Percentiles rank a stretch among this genome's conserved stretches.
Conservation (phyloP, 2,113 vertebrate genomes). For the Ardeotis arabs region DNA sequence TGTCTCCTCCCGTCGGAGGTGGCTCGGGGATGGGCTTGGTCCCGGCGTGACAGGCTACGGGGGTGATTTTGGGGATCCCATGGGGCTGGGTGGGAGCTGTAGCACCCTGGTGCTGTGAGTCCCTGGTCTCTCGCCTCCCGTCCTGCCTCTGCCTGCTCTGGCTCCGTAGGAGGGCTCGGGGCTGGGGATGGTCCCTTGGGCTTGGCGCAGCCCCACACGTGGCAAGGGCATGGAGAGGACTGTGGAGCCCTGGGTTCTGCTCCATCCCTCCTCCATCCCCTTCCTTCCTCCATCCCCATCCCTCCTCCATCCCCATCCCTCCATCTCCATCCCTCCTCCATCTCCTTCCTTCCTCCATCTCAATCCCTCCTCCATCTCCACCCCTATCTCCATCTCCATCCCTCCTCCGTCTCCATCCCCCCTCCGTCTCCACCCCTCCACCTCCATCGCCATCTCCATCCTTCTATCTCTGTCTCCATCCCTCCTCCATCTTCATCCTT, state of each 20-base stretch:
- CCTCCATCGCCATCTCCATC: neutral
- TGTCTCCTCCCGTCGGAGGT: neutral
- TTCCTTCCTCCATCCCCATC: neutral
- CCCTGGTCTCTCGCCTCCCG: neutral
- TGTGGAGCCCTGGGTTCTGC: neutral
- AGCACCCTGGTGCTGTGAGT: fast-evolving
- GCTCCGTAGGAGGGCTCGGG: fast-evolving
- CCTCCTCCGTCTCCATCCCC: neutral
- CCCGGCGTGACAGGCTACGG: fast-evolving
- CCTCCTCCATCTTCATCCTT: too few relatives aligned
- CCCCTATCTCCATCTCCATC: neutral
- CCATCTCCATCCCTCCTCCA: neutral
- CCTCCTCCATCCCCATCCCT: too few relatives aligned
- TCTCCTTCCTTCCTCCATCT: too few relatives aligned
- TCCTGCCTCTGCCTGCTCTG: neutral
- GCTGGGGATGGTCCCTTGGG: neutral
- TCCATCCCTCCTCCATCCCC: neutral
- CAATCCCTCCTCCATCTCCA: too few relatives aligned
- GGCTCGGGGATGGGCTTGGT: neutral
- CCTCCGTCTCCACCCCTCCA: neutral
- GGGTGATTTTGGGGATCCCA: neutral
- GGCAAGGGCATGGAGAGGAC: neutral
- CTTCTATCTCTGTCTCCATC: neutral
- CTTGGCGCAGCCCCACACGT: fast-evolving
- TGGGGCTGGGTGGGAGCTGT: neutral